Percentiles rank a stretch among this genome's conserved stretches.
phyloP scores from a whole-genome alignment of 2,113 vertebrate species.

The Cacatua alba region DNA sequence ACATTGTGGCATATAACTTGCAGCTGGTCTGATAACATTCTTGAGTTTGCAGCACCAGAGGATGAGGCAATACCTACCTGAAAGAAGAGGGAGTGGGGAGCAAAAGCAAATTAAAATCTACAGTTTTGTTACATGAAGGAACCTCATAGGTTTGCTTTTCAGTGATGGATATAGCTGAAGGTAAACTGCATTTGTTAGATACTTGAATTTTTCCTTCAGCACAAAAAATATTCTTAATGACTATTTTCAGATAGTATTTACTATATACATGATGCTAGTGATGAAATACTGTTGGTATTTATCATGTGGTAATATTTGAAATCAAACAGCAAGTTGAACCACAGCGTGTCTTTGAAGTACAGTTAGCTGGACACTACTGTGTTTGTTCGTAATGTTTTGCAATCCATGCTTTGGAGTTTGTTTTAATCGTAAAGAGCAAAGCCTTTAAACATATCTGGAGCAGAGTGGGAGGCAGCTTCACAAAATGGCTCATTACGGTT shows the following conservation, averaged over 20 bases:
- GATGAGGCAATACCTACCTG: background rate
- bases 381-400: background rate
- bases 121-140: background rate
- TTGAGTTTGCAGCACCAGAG: background rate
- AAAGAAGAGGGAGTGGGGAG: background rate
- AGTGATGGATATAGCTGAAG: background rate
- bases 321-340: background rate
- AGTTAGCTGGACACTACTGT: background rate
- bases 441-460: background rate
- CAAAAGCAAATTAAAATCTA: background rate
- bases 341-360: background rate
- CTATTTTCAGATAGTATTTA: background rate
- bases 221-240: background rate
- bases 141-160: background rate
- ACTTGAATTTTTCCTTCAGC: background rate
- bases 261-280: background rate
- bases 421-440: background rate
- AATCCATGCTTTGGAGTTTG: background rate
- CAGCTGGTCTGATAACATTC: background rate
- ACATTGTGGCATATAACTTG: background rate
- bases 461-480: background rate
- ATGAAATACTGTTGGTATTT: background rate
- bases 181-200: background rate
- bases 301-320: background rate
- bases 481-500: background rate